phyloP scores from a whole-genome alignment of 2,888 invertebrate species.

The Trachelus tabidus region DNA sequence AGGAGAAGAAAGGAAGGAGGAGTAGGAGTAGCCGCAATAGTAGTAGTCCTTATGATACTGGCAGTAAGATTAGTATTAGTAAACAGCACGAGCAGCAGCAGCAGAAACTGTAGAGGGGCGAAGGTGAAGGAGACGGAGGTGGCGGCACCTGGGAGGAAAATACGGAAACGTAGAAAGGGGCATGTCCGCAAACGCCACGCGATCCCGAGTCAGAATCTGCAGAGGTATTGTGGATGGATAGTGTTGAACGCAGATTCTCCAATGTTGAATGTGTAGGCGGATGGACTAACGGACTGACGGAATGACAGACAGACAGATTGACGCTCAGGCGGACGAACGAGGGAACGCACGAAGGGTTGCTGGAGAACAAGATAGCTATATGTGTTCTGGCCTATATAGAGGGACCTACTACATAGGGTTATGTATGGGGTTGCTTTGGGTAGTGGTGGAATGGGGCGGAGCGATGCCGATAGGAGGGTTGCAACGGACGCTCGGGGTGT shows the following conservation, averaged over 20 bases:
- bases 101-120: not conserved
- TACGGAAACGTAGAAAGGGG: constrained; percentile 31
- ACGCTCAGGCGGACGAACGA: constrained; percentile 18
- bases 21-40: not conserved
- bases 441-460: constrained; percentile 59
- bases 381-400: not conserved
- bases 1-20: constrained; percentile 8
- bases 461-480: constrained; percentile 60
- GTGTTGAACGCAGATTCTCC: constrained; percentile 33
- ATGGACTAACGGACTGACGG: constrained; percentile 23
- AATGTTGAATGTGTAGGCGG: constrained; percentile 25
- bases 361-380: not conserved
- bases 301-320: not conserved
- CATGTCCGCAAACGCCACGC: constrained; percentile 1
- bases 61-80: not conserved
- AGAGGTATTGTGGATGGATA: constrained; percentile 13
- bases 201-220: constrained; percentile 5
- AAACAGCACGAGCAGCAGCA: not conserved
- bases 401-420: not conserved
- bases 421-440: not conserved
- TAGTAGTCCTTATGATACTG: not conserved
- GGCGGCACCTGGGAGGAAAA: constrained; percentile 27
- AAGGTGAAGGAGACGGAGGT: constrained; percentile 23
- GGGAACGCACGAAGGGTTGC: constrained; percentile 17
- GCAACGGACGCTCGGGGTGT: constrained; percentile 56